phyloP scores from a whole-genome alignment of 2,888 invertebrate genomes.

The Pyrgus malvae region DNA sequence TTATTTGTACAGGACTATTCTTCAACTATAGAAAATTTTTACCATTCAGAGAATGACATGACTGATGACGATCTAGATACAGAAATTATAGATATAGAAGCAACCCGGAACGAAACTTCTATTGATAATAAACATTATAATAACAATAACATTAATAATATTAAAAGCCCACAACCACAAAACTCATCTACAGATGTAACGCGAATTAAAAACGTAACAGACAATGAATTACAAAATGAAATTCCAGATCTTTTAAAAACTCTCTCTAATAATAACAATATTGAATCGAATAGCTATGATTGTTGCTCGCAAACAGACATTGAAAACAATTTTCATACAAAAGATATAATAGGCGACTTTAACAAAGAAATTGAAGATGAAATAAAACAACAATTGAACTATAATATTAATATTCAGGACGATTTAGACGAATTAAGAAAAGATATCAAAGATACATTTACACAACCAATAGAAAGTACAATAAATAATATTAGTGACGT shows the following conservation, averaged over 20 bases:
- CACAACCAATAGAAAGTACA: constrained; percentile 75
- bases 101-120: constrained; percentile 45
- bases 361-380: constrained; percentile 83
- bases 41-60: constrained; percentile 79
- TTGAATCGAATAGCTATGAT: constrained; percentile 49
- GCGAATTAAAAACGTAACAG: neutral
- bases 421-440: constrained; percentile 73
- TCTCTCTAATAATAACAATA: constrained; percentile 43
- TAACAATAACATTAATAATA: constrained; percentile 44
- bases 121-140: constrained; percentile 48
- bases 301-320: constrained; percentile 66
- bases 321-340: constrained; percentile 72
- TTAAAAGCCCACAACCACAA: neutral
- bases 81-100: constrained; percentile 46
- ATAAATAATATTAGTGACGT: constrained; percentile 78
- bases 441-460: constrained; percentile 75
- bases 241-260: constrained; percentile 74
- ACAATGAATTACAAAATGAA: constrained; percentile 49
- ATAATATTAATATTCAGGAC: constrained; percentile 73
- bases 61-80: constrained; percentile 74
- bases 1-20: constrained; percentile 65
- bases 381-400: constrained; percentile 74
- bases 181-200: constrained; percentile 7
- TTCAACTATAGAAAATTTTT: constrained; percentile 70
- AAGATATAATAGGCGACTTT: constrained; percentile 81